Evolutionary conservation across 2,113 vertebrate species (phyloP).

Genomic region (human (Homo sapiens)): GRCh38 chr3:133334001-133334500

Average conservation of each 20-base stretch:
- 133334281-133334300: background rate
- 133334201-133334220: constrained; percentile 4
- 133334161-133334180: background rate
- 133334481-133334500: background rate
- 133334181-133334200: background rate
- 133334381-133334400: background rate
- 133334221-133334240: background rate
- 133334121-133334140: background rate
- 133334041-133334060: background rate
- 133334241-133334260: background rate
- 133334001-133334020: background rate
- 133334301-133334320: background rate
- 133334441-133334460: background rate
- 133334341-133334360: background rate
- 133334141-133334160: background rate
- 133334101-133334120: too few relatives aligned
- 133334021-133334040: background rate
- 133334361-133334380: background rate
- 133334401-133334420: background rate
- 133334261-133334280: background rate
- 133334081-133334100: too few relatives aligned
- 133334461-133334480: background rate
- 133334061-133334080: background rate
- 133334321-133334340: background rate
- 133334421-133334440: background rate